Base-by-base conservation (phyloP, 2,888 invertebrate species). In the Terebella lapidaria region DNA sequence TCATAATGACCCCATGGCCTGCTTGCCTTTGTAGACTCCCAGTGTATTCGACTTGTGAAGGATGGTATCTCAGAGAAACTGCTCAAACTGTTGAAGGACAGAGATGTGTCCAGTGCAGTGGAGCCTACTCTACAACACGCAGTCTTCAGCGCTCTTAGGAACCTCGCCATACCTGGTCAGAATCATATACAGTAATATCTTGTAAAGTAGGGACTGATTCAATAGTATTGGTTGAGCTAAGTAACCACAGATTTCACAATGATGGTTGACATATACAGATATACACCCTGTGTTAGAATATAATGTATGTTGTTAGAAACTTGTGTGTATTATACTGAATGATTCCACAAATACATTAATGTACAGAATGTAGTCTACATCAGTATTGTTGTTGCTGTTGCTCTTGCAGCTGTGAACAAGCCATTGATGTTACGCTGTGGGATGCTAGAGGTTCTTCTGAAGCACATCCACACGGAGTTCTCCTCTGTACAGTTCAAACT, bases 401-500 rank as follows among this genome's bases (percentile, higher is more conserved):
- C n/a, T 35, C 10, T 35, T n/a, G n/a, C 42, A 54, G 84, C 83
- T 51, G 84, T 84, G 56, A 93, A 93, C 80, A 93, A 93, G 82
- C 82, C 85, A 24, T 82, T 84, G 24, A 86, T 92, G 51, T 84
- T 90, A 42, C 84, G 87, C 57, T 86, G 86, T 67, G 91, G 91
- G 3, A 82, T 92, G 59, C 84, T 93, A 57, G 85, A 87, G 2
- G 84, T 89, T 59, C 83, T 90, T 73, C 89, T 89, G 0, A 89
- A 89, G 0, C 86, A 89, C 85, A 74, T 78, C 24, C 68, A 71
- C 35, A 77, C 88, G 58, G 89, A 91, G 62, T 88, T 87, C 58
- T 79, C 81, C 65, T 88, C 90, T 27, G 91, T 93, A 1, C 88
- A 91, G 3, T 93, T 92, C 74, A 92, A 92, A 80, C 82, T 94